Base-by-base conservation (phyloP, 2,888 invertebrate genomes). In the Phyto melanocephala region DNA sequence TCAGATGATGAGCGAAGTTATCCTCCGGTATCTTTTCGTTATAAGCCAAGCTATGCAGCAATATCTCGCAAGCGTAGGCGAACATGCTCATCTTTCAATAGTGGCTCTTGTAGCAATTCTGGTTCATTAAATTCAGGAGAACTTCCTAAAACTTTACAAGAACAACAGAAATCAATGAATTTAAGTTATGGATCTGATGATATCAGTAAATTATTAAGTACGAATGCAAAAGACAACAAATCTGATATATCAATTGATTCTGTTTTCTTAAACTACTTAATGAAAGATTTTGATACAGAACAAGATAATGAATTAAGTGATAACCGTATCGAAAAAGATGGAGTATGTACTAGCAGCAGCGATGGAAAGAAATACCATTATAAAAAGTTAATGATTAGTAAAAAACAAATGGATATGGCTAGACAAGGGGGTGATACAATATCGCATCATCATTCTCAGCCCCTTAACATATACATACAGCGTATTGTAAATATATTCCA, bases 21-120 rank as follows among this genome's bases (percentile, higher is more conserved):
- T 79, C 95, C 95, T 67, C 92, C 94, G 0, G 92, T 94, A 71
- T 92, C 92, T 24, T 96, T 95, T 87, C 93, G 92, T 2, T 96
- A 95, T 86, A 94, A 94, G 83, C 95, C 95, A n/a, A 91, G 91
- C 22, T 92, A 92, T 83, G 91, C 87, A 0, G 86, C 90, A 83
- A 87, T 91, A n/a, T 90, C 91, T 11, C 90, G 92, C 76, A 90
- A 92, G 84, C 88, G 89, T 40, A 87, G 88, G n/a, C 88, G 90
- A 24, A 90, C 89, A 33, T 88, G 88, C 80, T 89, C 90, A n/a
- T 87, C 88, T 15, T 85, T 87, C 0, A 88, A 87, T 7, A 87
- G 82, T 47, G 86, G 86, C 13, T 86, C 86, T 0, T 84, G 86
- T 5, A 87, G 87, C 1, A 86, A 86, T 37, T 85, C 86, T 1